A percentile compares a stretch with the other conserved stretches of the same genome.
Evolutionary conservation across 2,888 invertebrate genomes (phyloP).

Genomic region (Tigriopus californicus): DNA sequence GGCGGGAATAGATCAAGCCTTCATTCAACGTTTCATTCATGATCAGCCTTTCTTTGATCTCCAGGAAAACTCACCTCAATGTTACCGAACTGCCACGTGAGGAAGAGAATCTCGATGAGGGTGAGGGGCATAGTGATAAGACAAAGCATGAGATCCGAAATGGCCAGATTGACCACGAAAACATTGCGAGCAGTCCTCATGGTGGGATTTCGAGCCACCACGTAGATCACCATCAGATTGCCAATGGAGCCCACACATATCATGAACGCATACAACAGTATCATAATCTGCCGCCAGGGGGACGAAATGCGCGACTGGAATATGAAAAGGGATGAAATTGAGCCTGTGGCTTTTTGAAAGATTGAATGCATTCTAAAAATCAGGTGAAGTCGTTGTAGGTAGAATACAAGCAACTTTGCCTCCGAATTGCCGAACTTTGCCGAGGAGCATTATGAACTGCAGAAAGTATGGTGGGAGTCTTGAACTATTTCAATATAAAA

Average conservation of each 20-base stretch:
- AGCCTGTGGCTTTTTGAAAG: no score
- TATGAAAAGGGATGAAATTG: background rate
- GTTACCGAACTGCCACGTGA: conserved; percentile 68
- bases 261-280: conserved; percentile 48
- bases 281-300: conserved; percentile 28
- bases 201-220: conserved; percentile 58
- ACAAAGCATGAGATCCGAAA: conserved; percentile 58
- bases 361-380: no score
- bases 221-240: conserved; percentile 59
- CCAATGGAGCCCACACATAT: conserved; percentile 65
- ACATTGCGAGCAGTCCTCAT: conserved; percentile 86
- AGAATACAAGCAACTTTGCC: no score
- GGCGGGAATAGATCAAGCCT: no score
- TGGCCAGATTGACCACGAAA: conserved; percentile 75
- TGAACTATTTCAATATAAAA: no score
- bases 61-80: conserved; percentile 26
- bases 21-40: no score
- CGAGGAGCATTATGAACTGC: no score
- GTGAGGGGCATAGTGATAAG: conserved; percentile 77
- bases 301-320: background rate
- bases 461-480: no score
- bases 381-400: no score
- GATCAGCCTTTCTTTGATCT: no score
- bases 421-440: no score
- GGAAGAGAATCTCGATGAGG: conserved; percentile 60